These are phyloP conservation scores for Ophthalmolycus amberensis DNA, from an alignment of 2,113 vertebrate species.

Conservation along the genomic window DNA sequence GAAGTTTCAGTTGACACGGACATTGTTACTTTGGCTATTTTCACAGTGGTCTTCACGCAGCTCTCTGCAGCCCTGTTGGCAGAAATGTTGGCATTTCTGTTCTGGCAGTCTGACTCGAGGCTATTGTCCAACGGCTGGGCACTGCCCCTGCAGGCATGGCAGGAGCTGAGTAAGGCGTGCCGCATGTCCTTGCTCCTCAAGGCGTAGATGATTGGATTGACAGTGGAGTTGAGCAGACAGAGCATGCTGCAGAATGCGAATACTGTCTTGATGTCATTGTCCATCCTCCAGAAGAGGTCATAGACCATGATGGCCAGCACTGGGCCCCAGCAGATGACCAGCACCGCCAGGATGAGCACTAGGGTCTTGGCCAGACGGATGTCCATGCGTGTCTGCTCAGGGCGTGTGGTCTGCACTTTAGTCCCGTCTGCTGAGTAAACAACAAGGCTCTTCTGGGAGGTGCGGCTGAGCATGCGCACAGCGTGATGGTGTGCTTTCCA, in stretches of 20 bases:
- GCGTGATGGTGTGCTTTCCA: conserved; percentile 99
- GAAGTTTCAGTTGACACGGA: conserved; percentile 99
- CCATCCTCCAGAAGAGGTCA: conserved; percentile 98
- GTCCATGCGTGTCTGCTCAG: conserved; percentile 98
- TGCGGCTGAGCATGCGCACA: conserved; percentile 95
- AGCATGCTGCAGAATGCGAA: conserved; percentile 99
- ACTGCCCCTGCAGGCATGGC: conserved; percentile 89
- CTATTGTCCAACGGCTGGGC: conserved; percentile 96
- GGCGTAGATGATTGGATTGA: conserved; percentile 99
- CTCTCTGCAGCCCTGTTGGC: conserved; percentile 95
- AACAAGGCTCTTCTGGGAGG: conserved; percentile 97
- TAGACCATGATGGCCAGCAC: conserved; percentile 99
- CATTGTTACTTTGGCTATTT: conserved; percentile 99
- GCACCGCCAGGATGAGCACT: conserved; percentile 95
- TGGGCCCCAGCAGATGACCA: conserved; percentile 99
- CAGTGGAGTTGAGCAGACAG: conserved; percentile 97
- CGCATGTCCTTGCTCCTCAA: conserved; percentile 97
- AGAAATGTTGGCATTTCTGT: conserved; percentile 90
- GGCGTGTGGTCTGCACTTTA: conserved; percentile 94
- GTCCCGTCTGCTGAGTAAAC: conserved; percentile 94
- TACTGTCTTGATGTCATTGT: conserved; percentile 95
- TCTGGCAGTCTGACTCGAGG: conserved; percentile 97
- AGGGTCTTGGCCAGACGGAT: conserved; percentile 98
- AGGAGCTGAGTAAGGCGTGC: conserved; percentile 95
- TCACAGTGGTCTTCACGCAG: conserved; percentile 99